Conservation (phyloP, 2,797 vertebrate species). For the Myotis vivesi region DNA sequence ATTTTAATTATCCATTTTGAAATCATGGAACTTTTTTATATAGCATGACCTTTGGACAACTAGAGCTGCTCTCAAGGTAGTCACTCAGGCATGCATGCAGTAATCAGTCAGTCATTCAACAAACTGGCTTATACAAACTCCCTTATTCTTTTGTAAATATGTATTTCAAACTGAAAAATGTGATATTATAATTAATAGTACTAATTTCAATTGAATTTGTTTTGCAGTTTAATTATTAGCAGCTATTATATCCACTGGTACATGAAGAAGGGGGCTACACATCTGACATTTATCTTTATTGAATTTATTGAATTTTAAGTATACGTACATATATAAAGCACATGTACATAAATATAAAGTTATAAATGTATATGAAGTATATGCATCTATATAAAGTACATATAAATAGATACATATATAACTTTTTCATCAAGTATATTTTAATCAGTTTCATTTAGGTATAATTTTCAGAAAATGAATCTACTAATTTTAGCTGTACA, state of each 20-base stretch:
- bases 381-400: background rate
- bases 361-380: too few relatives aligned
- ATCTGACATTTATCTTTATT: background rate
- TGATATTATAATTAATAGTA: background rate
- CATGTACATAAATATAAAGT: background rate
- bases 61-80: background rate
- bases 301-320: background rate
- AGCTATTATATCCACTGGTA: background rate
- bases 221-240: background rate
- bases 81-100: background rate
- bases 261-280: background rate
- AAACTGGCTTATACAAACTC: background rate
- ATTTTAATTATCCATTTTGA: constrained; percentile 2
- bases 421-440: background rate
- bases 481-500: background rate
- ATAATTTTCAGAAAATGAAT: background rate
- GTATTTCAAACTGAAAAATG: background rate
- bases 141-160: background rate
- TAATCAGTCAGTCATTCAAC: background rate
- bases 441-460: background rate
- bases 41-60: background rate
- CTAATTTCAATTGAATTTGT: background rate
- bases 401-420: background rate
- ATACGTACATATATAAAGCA: background rate
- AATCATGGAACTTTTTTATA: background rate